Conservation (phyloP, 2,113 vertebrate genomes). For the Grantiella picta region DNA sequence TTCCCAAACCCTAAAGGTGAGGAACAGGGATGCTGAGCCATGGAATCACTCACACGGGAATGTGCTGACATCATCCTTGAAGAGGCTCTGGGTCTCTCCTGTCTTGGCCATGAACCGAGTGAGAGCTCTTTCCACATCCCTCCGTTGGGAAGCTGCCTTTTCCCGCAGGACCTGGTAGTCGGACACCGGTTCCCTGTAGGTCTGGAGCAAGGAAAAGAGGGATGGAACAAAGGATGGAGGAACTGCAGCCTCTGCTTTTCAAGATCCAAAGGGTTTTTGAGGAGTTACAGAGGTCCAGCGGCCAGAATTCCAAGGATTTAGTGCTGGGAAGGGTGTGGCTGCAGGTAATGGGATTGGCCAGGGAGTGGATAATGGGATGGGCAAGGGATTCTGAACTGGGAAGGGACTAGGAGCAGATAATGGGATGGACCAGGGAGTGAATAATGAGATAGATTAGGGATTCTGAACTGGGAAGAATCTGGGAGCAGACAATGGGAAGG, state of each 20-base stretch:
- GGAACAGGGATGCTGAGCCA: fast-evolving
- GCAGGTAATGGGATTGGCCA: too few species aligned
- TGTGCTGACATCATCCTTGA: slow-evolving; percentile 91
- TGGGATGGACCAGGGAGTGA: too few species aligned
- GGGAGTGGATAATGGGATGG: too few species aligned
- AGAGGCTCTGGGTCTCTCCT: slow-evolving; percentile 93
- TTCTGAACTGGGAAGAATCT: too few species aligned
- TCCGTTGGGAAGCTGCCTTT: slow-evolving; percentile 90
- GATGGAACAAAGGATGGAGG: not conserved
- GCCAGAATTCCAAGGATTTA: not conserved
- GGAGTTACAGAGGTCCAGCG: not conserved
- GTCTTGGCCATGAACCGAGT: slow-evolving; percentile 99
- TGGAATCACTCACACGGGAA: slow-evolving; percentile 81
- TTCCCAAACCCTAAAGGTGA: not conserved
- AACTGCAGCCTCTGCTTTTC: not conserved
- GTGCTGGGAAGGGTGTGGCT: not conserved
- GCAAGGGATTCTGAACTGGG: too few species aligned
- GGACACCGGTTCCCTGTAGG: slow-evolving; percentile 89
- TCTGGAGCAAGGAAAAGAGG: slow-evolving; percentile 66
- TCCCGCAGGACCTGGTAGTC: slow-evolving; percentile 96
- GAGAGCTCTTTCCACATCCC: slow-evolving; percentile 94
- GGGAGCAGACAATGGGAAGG: not conserved
- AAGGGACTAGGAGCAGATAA: too few species aligned
- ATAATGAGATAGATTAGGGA: too few species aligned
- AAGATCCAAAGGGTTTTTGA: fast-evolving